These are phyloP conservation scores for Carduelis carduelis DNA, from an alignment of 2,797 vertebrate genomes.

Conservation along the genomic window DNA sequence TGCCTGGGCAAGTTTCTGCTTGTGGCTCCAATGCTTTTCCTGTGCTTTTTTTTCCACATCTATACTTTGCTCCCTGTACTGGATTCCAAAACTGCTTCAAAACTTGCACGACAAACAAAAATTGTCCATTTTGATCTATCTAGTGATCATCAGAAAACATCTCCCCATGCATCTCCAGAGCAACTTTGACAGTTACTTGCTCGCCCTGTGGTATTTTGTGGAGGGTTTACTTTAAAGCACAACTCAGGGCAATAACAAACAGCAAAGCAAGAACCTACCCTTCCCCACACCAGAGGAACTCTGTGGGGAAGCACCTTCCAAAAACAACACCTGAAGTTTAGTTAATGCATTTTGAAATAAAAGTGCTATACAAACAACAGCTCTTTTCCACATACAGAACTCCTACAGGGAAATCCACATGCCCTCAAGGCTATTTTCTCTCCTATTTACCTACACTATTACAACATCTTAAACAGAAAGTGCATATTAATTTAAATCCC, in stretches of 20 bases:
- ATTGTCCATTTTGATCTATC: neutral
- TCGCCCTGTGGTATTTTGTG: neutral
- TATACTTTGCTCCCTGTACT: neutral
- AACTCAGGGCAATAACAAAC: neutral
- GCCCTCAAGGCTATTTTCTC: neutral
- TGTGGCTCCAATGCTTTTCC: neutral
- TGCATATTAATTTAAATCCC: neutral
- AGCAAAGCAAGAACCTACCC: neutral
- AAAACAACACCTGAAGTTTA: neutral
- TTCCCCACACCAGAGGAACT: neutral
- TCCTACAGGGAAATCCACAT: neutral
- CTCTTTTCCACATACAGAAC: neutral
- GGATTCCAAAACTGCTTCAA: neutral
- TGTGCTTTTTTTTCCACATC: fast-evolving
- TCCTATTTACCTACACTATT: neutral
- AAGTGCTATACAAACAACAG: neutral
- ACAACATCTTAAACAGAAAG: neutral
- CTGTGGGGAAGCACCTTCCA: neutral
- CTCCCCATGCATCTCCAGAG: neutral
- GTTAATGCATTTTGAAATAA: neutral
- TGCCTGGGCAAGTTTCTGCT: neutral
- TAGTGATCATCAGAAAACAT: neutral
- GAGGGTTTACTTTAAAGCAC: neutral
- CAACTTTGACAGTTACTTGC: neutral
- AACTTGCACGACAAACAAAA: neutral